Percentiles rank a stretch among this genome's conserved stretches.
Conservation (phyloP, 2,113 vertebrate species). For the Vicugna pacos region DNA sequence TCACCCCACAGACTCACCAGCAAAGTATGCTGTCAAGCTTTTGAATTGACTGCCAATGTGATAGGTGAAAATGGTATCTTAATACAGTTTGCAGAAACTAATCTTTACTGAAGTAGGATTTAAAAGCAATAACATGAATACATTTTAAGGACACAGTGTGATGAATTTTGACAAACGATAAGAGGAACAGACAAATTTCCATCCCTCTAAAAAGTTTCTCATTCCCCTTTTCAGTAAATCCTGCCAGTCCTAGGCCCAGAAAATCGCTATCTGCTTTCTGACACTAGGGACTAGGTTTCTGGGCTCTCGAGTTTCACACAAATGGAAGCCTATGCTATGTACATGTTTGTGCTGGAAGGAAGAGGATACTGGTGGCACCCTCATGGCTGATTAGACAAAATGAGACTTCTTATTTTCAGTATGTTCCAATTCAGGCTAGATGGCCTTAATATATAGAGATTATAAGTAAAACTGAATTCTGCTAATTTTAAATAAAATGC, state of each 20-base stretch:
- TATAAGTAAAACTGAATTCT: not conserved
- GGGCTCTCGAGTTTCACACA: not conserved
- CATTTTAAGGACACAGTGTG: not conserved
- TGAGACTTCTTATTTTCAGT: not conserved
- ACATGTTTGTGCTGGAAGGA: not conserved
- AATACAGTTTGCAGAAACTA: not conserved
- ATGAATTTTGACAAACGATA: not conserved
- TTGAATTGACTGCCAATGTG: not conserved
- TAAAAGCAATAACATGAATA: not conserved
- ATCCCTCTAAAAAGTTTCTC: not conserved
- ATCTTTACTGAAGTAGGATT: not conserved
- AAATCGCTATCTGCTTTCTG: not conserved
- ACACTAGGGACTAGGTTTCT: not conserved
- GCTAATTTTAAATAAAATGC: constrained; percentile 16
- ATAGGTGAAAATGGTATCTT: not conserved
- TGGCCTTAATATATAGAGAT: not conserved
- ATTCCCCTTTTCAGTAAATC: not conserved
- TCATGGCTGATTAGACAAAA: not conserved
- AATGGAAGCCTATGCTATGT: not conserved
- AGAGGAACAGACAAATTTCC: not conserved
- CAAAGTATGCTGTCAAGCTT: not conserved
- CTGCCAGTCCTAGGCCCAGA: not conserved
- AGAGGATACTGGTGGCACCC: not conserved
- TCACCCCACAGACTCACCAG: not conserved
- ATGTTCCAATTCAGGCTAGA: not conserved